phyloP scores from a whole-genome alignment of 2,888 invertebrate species.

The Dione vanillae region DNA sequence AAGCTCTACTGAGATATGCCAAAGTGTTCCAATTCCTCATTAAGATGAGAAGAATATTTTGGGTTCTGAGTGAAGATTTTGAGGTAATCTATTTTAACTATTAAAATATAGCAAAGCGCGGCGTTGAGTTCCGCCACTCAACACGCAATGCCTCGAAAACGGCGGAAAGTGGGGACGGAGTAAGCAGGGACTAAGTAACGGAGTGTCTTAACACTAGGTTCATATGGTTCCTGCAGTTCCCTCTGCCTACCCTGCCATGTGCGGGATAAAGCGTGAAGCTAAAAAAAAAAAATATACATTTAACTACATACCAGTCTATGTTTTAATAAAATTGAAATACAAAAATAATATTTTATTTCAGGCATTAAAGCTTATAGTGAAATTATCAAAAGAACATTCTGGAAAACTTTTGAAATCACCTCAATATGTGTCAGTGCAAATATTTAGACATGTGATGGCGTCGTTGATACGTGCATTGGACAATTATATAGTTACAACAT shows the following conservation, averaged over 20 bases:
- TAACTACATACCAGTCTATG: not conserved
- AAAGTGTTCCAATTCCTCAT: conserved; percentile 90
- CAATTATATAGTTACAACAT: conserved; percentile 90
- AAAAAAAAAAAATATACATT: too few species aligned
- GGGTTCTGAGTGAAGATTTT: conserved; percentile 89
- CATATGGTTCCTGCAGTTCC: too few species aligned
- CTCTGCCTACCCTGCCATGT: too few species aligned
- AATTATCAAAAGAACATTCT: conserved; percentile 74
- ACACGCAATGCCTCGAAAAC: too few species aligned
- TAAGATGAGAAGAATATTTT: conserved; percentile 90
- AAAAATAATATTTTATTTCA: conserved; percentile 57
- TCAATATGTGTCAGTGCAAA: conserved; percentile 89
- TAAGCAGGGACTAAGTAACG: too few species aligned
- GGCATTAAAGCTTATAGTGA: conserved; percentile 85
- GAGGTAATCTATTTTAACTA: conserved; percentile 62
- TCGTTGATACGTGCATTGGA: conserved; percentile 90
- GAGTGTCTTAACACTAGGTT: too few species aligned
- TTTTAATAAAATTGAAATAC: not conserved
- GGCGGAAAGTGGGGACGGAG: too few species aligned
- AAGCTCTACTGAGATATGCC: conserved; percentile 88
- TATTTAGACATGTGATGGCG: conserved; percentile 89
- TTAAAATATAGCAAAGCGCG: too few species aligned
- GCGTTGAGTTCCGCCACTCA: too few species aligned
- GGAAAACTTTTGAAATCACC: conserved; percentile 83
- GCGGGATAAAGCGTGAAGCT: too few species aligned